Conservation (phyloP, 2,113 vertebrate genomes). For the Trematomus loennbergii region DNA sequence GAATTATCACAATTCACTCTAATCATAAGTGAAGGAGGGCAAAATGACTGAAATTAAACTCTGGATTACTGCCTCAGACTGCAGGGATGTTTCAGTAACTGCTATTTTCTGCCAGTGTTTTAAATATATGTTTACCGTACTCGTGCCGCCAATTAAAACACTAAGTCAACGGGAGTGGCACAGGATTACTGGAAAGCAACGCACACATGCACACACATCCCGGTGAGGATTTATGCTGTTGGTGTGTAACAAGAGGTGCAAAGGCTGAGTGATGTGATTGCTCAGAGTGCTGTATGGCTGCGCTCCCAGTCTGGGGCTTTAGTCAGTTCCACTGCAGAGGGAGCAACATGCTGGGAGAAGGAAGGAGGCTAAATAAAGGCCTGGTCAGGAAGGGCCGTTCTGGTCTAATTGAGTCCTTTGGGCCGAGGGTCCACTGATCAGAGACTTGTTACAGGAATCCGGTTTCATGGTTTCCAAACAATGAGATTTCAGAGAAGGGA, state of each 20-base stretch:
- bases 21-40: conserved; percentile 82
- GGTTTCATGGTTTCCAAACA: conserved; percentile 88
- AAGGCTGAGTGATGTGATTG: conserved; percentile 56
- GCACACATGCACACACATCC: conserved; percentile 42
- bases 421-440: conserved; percentile 83
- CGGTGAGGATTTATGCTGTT: conserved; percentile 48
- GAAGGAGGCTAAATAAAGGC: conserved; percentile 67
- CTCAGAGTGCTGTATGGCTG: conserved; percentile 57
- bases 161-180: conserved; percentile 59
- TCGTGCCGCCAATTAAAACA: conserved; percentile 64
- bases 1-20: conserved; percentile 87
- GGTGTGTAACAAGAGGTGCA: conserved; percentile 60
- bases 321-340: conserved; percentile 65
- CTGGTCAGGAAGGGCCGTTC: conserved; percentile 79
- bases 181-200: conserved; percentile 53
- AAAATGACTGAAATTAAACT: conserved; percentile 78
- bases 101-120: conserved; percentile 66
- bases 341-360: conserved; percentile 64
- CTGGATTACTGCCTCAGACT: conserved; percentile 67
- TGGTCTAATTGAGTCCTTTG: conserved; percentile 89
- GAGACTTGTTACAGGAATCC: conserved; percentile 86
- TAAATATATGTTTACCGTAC: conserved; percentile 68
- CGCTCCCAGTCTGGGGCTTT: conserved; percentile 63
- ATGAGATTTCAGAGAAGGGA: conserved; percentile 85
- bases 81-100: conserved; percentile 57